Percentiles rank a stretch among this genome's conserved stretches.
Conservation (phyloP, 2,888 invertebrate genomes). For the Philopedon plagiatum region DNA sequence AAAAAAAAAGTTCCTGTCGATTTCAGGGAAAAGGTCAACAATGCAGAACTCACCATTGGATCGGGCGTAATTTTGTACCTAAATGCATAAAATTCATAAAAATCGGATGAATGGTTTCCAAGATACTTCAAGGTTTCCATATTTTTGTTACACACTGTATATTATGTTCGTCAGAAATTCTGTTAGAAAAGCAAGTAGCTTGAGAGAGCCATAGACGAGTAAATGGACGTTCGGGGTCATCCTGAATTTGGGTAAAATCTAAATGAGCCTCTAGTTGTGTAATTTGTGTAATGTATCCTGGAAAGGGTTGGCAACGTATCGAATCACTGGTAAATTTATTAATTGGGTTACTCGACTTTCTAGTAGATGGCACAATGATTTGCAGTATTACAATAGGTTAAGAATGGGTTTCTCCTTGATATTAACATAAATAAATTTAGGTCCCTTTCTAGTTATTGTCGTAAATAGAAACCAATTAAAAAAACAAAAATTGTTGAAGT, state of each 20-base stretch:
- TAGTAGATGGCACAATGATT: slow-evolving; percentile 20
- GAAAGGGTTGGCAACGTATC: slow-evolving; percentile 30
- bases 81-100: too few relatives aligned
- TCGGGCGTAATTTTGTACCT: too few relatives aligned
- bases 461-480: not conserved
- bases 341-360: slow-evolving; percentile 38
- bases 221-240: slow-evolving; percentile 31
- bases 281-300: slow-evolving; percentile 44
- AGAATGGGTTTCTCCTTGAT: not conserved
- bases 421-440: not conserved
- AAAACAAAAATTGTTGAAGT: too few relatives aligned
- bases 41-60: too few relatives aligned
- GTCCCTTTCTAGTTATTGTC: not conserved
- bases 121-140: too few relatives aligned
- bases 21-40: too few relatives aligned
- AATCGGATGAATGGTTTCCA: too few relatives aligned
- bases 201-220: slow-evolving; percentile 23
- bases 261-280: slow-evolving; percentile 37
- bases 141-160: too few relatives aligned
- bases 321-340: slow-evolving; percentile 40
- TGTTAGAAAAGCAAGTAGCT: slow-evolving; percentile 14
- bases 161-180: slow-evolving; percentile 5
- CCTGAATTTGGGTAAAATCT: slow-evolving; percentile 34
- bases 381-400: slow-evolving; percentile 7
- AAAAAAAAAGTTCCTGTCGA: too few relatives aligned